Base-by-base conservation (phyloP, 2,888 invertebrate genomes). In the Drosophila incognita region DNA sequence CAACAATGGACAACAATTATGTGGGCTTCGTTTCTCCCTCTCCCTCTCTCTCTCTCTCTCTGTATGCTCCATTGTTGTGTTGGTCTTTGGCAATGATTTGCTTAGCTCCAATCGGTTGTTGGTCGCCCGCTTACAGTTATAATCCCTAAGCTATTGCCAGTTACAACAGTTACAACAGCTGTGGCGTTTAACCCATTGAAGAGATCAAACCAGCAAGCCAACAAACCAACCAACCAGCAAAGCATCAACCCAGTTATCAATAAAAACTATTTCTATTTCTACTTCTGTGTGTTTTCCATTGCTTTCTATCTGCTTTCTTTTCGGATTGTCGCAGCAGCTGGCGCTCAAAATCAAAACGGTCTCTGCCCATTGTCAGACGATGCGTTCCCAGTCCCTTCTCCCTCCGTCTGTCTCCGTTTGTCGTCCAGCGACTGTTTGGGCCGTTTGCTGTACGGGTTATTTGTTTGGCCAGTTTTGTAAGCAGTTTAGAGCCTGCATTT, bases 401-500 rank as follows among this genome's bases (percentile, higher is more conserved):
- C 56, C 15, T n/a, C 31, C 31, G 18, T 27, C 38, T 7, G 46
- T 49, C 7, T 38, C 36, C 27, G 29, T 31, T 57, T 51, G 35
- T 24, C 35, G 46, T 24, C 58, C 61, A 54, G 48, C 56, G 54
- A 31, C 59, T 56, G 42, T 29, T 42, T 52, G 49, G 46, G 38
- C 59, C 60, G 38, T 57, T 40, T 33, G 42, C n/a, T 35, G 85
- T 87, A 85, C 87, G 87, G 85, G 85, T 85, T 85, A 87, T 85
- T 85, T 84, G 87, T 85, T 85, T 74, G 81, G 81, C 60, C 79
- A 74, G 68, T 68, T 69, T 61, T 56, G 76, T 73, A 77, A 77
- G 82, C 81, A 67, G 80, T 79, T 82, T 71, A 82, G 69, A 86
- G 87, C 85, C 87, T 84, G 85, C 87, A 85, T 87, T 87, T 87